phyloP scores from a whole-genome alignment of 2,888 invertebrate species.

The Dolomedes plantarius region DNA sequence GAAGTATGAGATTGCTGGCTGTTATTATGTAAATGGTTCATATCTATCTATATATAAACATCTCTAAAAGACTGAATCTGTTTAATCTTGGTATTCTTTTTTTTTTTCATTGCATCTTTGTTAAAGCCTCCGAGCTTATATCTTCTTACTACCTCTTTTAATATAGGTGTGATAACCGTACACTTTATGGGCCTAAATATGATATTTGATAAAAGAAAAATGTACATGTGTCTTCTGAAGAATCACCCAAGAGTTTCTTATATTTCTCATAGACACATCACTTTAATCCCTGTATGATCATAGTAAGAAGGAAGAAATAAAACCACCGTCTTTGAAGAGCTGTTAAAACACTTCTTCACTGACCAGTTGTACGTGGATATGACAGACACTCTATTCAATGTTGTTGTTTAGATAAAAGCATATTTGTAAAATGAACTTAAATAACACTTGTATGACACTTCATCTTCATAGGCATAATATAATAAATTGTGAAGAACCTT shows the following conservation, averaged over 20 bases:
- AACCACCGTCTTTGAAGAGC: not conserved
- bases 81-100: not conserved
- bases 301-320: not conserved
- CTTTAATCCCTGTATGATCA: not conserved
- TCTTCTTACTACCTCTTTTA: conserved; percentile 7
- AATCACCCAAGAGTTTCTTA: not conserved
- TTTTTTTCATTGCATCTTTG: not conserved
- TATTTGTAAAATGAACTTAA: not conserved
- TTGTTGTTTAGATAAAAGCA: conserved; percentile 14
- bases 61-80: not conserved
- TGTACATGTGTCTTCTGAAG: not conserved
- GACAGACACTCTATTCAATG: not conserved
- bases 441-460: not conserved
- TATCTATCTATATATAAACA: no score
- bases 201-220: not conserved
- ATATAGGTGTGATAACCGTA: not conserved
- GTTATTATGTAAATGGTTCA: no score
- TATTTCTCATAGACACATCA: not conserved
- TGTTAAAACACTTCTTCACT: not conserved
- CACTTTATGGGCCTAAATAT: not conserved
- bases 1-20: no score
- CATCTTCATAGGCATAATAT: not conserved
- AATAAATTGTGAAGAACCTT: not conserved
- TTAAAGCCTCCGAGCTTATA: conserved; percentile 12
- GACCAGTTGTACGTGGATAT: not conserved